Conservation (phyloP, 2,888 invertebrate genomes). For the Ochropleura leucogaster region DNA sequence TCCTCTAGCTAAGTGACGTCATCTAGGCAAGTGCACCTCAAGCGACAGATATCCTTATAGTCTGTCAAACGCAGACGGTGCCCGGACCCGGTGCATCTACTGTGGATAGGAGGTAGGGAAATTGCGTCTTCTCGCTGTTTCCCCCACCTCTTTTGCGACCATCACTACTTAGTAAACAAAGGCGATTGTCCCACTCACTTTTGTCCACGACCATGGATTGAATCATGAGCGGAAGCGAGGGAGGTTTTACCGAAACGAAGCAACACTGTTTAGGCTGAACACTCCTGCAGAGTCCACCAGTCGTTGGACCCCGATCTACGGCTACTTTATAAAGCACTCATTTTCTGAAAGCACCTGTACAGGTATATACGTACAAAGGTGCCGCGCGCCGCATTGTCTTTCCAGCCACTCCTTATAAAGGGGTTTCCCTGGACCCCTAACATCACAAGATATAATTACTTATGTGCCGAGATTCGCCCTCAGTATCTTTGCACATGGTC, state of each 20-base stretch:
- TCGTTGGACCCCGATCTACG: background rate
- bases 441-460: too few species aligned
- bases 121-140: background rate
- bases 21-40: background rate
- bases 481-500: background rate
- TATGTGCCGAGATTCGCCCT: background rate
- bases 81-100: background rate
- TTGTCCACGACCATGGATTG: background rate
- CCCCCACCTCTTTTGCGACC: background rate
- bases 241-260: background rate
- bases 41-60: background rate
- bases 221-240: too few species aligned
- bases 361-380: background rate
- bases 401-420: background rate
- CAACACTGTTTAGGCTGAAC: background rate
- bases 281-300: background rate
- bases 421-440: too few species aligned
- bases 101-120: background rate
- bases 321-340: background rate
- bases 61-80: background rate
- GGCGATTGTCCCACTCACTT: too few species aligned
- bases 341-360: background rate
- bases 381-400: too few species aligned
- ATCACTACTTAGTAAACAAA: background rate
- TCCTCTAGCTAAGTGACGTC: background rate